Evolutionary conservation across 2,888 invertebrate species (phyloP).

Genomic region (Noctua janthe): DNA sequence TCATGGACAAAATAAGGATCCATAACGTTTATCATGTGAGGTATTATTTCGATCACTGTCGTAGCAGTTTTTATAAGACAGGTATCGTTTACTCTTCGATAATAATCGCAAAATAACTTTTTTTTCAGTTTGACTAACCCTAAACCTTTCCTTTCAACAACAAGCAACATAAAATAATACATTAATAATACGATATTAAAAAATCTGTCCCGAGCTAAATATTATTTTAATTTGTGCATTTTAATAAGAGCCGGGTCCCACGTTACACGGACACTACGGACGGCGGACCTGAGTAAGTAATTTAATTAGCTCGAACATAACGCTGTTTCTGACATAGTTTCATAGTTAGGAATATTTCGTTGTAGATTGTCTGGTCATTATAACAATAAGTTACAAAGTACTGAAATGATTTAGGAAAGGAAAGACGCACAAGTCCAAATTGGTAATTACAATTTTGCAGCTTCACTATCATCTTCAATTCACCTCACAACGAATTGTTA

Average conservation of each 20-base stretch:
- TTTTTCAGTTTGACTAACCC: background rate
- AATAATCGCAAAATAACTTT: background rate
- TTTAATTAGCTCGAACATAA: slow-evolving; percentile 42
- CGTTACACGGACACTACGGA: background rate
- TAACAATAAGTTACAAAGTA: background rate
- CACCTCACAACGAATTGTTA: background rate
- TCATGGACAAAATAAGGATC: background rate
- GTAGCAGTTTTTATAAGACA: background rate
- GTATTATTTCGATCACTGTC: background rate
- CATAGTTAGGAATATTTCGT: slow-evolving; percentile 30
- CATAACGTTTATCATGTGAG: background rate
- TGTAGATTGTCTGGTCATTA: slow-evolving; percentile 6
- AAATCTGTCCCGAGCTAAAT: background rate
- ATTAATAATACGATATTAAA: background rate
- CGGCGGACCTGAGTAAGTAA: slow-evolving; percentile 9
- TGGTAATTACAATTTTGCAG: background rate
- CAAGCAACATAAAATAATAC: background rate
- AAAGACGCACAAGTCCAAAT: background rate
- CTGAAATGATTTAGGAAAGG: background rate
- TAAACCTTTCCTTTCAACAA: background rate
- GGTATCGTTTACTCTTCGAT: background rate
- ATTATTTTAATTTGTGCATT: slow-evolving; percentile 24
- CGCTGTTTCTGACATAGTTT: slow-evolving; percentile 23
- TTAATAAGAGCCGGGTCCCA: slow-evolving; percentile 10
- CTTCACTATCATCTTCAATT: background rate